Conservation (phyloP, 2,888 invertebrate species). For the Nemapogon koenigi region DNA sequence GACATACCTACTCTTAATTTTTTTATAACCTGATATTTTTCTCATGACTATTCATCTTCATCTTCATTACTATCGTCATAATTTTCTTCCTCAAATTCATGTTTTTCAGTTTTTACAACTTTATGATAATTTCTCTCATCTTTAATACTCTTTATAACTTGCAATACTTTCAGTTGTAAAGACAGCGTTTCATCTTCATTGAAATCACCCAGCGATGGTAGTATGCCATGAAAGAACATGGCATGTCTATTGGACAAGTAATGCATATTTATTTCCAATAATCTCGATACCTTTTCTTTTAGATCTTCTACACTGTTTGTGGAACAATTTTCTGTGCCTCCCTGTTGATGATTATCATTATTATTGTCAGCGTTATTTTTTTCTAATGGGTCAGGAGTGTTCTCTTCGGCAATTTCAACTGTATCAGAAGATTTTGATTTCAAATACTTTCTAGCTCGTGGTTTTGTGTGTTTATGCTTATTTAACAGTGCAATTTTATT, state of each 20-base stretch:
- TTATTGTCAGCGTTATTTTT: neutral
- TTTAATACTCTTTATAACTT: conserved; percentile 4
- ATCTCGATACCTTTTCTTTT: neutral
- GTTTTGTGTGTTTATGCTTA: too few relatives aligned
- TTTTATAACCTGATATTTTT: too few relatives aligned
- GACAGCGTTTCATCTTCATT: conserved; percentile 3
- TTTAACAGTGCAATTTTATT: neutral
- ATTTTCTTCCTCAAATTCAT: too few relatives aligned
- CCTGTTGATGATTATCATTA: neutral
- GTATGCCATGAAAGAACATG: conserved; percentile 5
- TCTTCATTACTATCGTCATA: too few relatives aligned
- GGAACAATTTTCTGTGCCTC: too few relatives aligned
- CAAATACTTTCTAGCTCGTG: too few relatives aligned
- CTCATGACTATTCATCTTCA: too few relatives aligned
- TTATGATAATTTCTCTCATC: neutral
- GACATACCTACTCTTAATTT: too few relatives aligned
- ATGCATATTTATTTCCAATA: neutral
- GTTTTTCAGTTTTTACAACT: too few relatives aligned
- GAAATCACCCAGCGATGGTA: conserved; percentile 2
- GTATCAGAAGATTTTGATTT: too few relatives aligned
- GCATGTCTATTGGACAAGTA: neutral
- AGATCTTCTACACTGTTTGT: too few relatives aligned
- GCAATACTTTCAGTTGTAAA: conserved; percentile 1
- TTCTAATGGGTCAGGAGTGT: neutral
- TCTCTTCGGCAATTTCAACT: too few relatives aligned